Evolutionary conservation across 2,888 invertebrate species (phyloP).

Genomic region (Heteromurus nitidus): DNA sequence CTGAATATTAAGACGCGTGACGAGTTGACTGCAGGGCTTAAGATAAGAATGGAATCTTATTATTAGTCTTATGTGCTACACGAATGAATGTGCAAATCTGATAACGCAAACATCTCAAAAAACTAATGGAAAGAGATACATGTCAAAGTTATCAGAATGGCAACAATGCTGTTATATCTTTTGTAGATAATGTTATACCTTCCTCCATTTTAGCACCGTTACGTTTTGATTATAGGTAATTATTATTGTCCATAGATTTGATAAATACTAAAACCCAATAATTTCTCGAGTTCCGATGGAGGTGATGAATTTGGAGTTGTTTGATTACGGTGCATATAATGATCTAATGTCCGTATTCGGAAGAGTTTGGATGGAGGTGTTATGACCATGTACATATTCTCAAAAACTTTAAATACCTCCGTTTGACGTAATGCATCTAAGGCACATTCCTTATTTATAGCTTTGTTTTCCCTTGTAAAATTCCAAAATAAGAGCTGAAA

Average conservation of each 20-base stretch:
- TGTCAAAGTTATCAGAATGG: background rate
- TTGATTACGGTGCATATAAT: slow-evolving; percentile 35
- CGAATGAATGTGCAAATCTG: no score
- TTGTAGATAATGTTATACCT: no score
- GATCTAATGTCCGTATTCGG: slow-evolving; percentile 42
- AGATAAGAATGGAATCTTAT: no score
- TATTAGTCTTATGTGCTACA: no score
- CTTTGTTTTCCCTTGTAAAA: background rate
- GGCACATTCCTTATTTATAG: slow-evolving; percentile 27
- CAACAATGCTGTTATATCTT: no score
- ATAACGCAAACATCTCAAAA: no score
- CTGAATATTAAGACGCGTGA: no score
- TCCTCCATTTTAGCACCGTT: background rate
- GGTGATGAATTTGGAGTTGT: slow-evolving; percentile 55
- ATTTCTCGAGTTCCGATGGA: slow-evolving; percentile 28
- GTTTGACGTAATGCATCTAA: slow-evolving; percentile 36
- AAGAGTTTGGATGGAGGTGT: background rate
- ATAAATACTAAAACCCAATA: slow-evolving; percentile 24
- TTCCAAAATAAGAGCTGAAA: background rate
- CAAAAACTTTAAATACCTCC: slow-evolving; percentile 36
- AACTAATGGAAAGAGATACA: background rate
- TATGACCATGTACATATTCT: background rate
- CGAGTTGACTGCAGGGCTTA: no score
- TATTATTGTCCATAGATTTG: slow-evolving; percentile 13
- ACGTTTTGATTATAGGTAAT: background rate